Base-by-base conservation (phyloP, 1,140 invertebrate species). In the Drosophila takahashii region DNA sequence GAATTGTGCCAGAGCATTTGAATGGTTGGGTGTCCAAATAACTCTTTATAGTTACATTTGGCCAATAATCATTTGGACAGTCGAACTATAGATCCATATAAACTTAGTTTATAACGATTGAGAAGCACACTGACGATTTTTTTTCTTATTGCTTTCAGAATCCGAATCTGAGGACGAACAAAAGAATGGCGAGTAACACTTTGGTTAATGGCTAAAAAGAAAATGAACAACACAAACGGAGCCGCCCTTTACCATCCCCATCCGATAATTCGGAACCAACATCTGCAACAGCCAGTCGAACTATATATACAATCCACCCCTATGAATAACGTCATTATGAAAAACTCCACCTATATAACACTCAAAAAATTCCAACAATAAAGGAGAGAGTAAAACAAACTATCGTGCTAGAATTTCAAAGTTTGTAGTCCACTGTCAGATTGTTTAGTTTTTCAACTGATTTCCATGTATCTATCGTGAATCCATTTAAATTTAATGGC, bases 141-240 rank as follows among this genome's bases (percentile, higher is more conserved):
- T 29, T 13, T 50, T 29, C 59, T 10, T 22, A 39, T 69, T 48
- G 53, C 2, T 61, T 52, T 1, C 42, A 92, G 91, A 92, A 83
- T 90, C 90, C n/a, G 91, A 92, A 77, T 92, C 91, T 65, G 91
- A 92, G 54, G 91, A 92, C 56, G 91, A 92, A 54, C 90, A 90
- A 54, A 91, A 91, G 47, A 71, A 86, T 26, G 85, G 85, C 64
- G 85, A 90, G 53, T 87, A 87, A 90, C 41, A 62, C 58, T 36
- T 62, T 62, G 50, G 34, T 29, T 62, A 62, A 56, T 70, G 48
- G 39, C 16, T 69, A 61, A 22, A 39, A 11, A 32, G n/a, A 16
- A 32, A 56, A 56, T 15, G 50, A 65, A 36, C 44, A 78, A 59
- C 29, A 75, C 50, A 69, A 59, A 70, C 58, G 65, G 47, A 67